A percentile compares a stretch with the other conserved stretches of the same genome.
phyloP scores from a whole-genome alignment of 1,140 invertebrate species.

The Rhagoletis zephyria region DNA sequence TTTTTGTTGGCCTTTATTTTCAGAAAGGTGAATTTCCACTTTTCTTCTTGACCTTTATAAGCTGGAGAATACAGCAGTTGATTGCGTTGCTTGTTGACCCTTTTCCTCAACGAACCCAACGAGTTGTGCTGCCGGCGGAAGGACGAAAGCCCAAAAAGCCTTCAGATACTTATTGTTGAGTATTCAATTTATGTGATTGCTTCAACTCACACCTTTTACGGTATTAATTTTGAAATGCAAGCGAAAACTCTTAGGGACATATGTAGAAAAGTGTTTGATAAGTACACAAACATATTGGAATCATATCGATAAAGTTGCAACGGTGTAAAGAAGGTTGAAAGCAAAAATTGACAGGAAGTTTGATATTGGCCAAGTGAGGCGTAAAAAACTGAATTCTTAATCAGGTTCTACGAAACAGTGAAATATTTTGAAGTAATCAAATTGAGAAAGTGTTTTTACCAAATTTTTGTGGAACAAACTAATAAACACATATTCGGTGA shows the following conservation, averaged over 20 bases:
- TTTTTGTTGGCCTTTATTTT: slow-evolving; percentile 19
- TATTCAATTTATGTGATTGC: slow-evolving; percentile 52
- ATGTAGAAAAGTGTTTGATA: neutral
- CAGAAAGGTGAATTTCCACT: slow-evolving; percentile 26
- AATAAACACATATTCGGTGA: too few relatives aligned
- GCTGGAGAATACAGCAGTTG: slow-evolving; percentile 15
- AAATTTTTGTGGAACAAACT: too few relatives aligned
- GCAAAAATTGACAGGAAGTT: neutral
- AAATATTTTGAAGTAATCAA: too few relatives aligned
- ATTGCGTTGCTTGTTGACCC: slow-evolving; percentile 22
- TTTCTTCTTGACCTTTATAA: slow-evolving; percentile 21
- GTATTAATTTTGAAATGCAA: slow-evolving; percentile 44
- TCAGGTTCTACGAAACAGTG: neutral
- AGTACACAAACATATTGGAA: neutral
- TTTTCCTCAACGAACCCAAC: neutral
- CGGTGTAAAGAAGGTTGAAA: neutral
- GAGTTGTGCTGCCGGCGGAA: neutral
- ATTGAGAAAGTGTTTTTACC: too few relatives aligned
- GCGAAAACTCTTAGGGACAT: slow-evolving; percentile 21
- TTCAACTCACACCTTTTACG: slow-evolving; percentile 31
- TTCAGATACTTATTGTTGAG: slow-evolving; percentile 30
- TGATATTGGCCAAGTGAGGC: neutral
- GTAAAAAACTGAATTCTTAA: slow-evolving; percentile 28
- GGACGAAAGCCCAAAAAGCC: neutral
- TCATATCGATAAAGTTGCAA: neutral